A percentile compares a stretch with the other conserved stretches of the same genome.
Conservation (phyloP, 1,140 invertebrate species). For the Ditylenchus dipsaci region DNA sequence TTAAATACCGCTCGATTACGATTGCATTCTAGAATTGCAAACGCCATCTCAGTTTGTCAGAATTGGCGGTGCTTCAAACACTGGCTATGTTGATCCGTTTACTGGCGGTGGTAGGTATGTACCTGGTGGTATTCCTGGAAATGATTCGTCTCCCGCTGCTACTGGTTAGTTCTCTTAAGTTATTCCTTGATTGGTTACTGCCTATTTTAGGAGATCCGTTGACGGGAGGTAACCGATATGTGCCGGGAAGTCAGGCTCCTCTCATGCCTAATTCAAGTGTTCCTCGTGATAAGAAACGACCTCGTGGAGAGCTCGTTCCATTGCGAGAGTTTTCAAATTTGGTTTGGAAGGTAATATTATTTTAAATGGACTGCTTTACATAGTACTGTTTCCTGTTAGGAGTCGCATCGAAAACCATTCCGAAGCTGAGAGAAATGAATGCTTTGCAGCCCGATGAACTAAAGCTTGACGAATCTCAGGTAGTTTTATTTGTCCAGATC, state of each 20-base stretch:
- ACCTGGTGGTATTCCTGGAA: constrained; percentile 58
- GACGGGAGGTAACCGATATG: constrained; percentile 61
- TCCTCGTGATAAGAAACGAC: constrained; percentile 39
- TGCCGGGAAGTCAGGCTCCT: constrained; percentile 60
- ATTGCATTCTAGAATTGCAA: constrained; percentile 12
- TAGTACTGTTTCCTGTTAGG: neutral
- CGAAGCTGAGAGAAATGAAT: constrained; percentile 43
- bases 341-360: constrained; percentile 22
- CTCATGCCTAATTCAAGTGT: neutral
- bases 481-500: constrained; percentile 14
- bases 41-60: neutral
- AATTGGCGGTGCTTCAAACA: constrained; percentile 7
- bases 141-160: neutral
- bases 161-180: neutral
- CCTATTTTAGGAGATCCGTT: constrained; percentile 60
- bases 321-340: constrained; percentile 40
- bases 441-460: constrained; percentile 20
- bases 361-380: no score
- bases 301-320: constrained; percentile 36
- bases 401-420: constrained; percentile 40
- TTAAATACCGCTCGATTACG: constrained; percentile 18
- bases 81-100: constrained; percentile 59
- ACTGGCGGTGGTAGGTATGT: constrained; percentile 62
- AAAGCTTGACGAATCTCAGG: constrained; percentile 28
- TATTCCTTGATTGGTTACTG: neutral